Base-by-base conservation (phyloP, 2,113 vertebrate genomes). In the Dromaius novaehollandiae region DNA sequence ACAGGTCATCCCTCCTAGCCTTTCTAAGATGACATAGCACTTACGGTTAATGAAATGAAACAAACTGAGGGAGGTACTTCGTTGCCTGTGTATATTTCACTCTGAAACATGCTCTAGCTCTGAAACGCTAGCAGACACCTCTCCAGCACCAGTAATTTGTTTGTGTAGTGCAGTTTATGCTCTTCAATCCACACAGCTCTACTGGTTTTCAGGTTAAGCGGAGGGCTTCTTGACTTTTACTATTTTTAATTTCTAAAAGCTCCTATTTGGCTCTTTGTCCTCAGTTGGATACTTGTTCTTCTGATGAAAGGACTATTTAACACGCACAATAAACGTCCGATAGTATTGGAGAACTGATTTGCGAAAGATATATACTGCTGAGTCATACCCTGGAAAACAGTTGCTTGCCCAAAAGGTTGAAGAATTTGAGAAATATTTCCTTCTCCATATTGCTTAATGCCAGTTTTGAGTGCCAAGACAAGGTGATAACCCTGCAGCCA, bases 161-260 rank as follows among this genome's bases (percentile, higher is more conserved):
- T 53, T 2, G 1, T 79, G 38, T 11, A 21, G 60, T 46, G 42
- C 5, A 82, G 17, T 68, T 89, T 63, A 42, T 53, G 20, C 4
- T 90, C 79, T 94, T 81, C 28, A 65, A 34, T 79, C 55, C 40
- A 53, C 28, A 77, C 10, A 74, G 21, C 8, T 92, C 32, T 25
- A 42, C 14, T 92, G 46, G 18, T n/a, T 64, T 85, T 78, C 42
- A 84, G 73, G 22, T 90, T 80, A 89, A 94, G 24, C 58, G 21
- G 42, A 76, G 30, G 82, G 12, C 2, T 28, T 82, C 89, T 84
- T 28, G 12, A 34, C 53, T 91, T 88, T 74, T 69, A 78, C 19
- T 28, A 22, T 8, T 50, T 97, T 85, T 84, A 85, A 86, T 86
- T 91, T 89, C 24, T 78, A 36, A 94, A 83, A 92, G 24, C 11